Evolutionary conservation across 2,113 vertebrate genomes (phyloP).

Genomic region (Tragulus kanchil): DNA sequence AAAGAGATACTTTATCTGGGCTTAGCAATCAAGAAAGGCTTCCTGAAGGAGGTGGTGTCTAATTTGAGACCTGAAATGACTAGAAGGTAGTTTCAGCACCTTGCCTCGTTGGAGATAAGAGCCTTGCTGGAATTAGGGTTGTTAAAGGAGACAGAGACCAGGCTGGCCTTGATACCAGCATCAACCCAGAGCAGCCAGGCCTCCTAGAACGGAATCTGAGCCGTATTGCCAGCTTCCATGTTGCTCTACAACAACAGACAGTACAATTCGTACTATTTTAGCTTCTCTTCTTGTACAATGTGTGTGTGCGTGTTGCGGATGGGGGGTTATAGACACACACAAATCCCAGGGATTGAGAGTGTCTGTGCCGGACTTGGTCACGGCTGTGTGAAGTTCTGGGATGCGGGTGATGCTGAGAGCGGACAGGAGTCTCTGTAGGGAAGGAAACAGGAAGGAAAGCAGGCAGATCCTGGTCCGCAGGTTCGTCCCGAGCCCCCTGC

Average conservation of each 20-base stretch:
- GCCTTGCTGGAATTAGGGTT: background rate
- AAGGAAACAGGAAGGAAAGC: background rate
- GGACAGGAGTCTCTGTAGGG: background rate
- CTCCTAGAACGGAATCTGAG: background rate
- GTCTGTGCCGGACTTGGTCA: background rate
- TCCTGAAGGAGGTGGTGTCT: conserved; percentile 16
- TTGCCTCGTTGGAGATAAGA: background rate
- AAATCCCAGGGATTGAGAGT: background rate
- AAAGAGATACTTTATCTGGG: background rate
- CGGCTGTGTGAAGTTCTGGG: background rate
- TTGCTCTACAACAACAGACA: background rate
- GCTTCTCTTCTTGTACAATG: too few relatives aligned
- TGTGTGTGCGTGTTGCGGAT: rapidly evolving
- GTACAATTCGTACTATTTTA: background rate
- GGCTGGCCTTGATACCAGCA: background rate
- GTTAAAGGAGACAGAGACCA: background rate
- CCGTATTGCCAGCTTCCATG: background rate
- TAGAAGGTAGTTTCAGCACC: background rate
- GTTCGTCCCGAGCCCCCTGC: background rate
- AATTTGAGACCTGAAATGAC: background rate
- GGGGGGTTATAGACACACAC: background rate
- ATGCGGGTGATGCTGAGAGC: background rate
- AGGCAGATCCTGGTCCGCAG: background rate
- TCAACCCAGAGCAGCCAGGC: background rate
- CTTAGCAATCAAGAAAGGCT: background rate